Evolutionary conservation across 2,888 invertebrate species (phyloP), one percentile per base, ranked within the genome.

Genomic region (Drosophila crucigera): DNA sequence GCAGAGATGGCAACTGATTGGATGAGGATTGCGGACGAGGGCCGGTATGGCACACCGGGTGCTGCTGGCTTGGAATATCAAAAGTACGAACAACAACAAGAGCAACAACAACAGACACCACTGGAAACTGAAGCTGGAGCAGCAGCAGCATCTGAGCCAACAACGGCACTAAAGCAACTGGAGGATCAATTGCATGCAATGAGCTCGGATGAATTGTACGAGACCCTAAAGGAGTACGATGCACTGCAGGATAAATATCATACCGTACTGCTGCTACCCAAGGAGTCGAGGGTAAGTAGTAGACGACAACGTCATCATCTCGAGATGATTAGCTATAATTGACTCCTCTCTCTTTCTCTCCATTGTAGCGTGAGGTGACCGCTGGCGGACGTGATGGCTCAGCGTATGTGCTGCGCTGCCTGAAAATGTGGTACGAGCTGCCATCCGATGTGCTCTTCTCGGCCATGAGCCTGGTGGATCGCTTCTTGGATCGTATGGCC

Each of bases 361-460:
- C n/a, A 9, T n/a, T 67, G 41, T 49, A 93, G 93, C 93, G 96
- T 75, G 97, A 97, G 92, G 96, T 97, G 89, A 96, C 96, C 60
- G 95, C 95, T 62, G 96, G 95, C 55, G 96, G 96, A 54, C 95
- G 97, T 52, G 97, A 97, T 93, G 96, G 96, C 80, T 96, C 97
- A 25, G 97, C 97, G 1, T 96, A 97, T 93, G 96, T 97, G 83
- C 94, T 97, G 84, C 95, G 97, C 79, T 97, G 97, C 92, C 95
- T 97, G 80, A 97, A 97, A 93, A 96, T 97, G 89, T 97, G 97
- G 97, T 97, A 96, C 94, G 97, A 97, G 92, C 94, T 97, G 89
- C 96, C 97, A 16, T 95, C 96, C 19, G 96, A 96, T 85, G 96
- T 97, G 14, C 95, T 97, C 84, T 96, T 97, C 92, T 95, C 95